Evolutionary conservation across 2,113 vertebrate species (phyloP).

Genomic region (Lichenostomus cassidix): DNA sequence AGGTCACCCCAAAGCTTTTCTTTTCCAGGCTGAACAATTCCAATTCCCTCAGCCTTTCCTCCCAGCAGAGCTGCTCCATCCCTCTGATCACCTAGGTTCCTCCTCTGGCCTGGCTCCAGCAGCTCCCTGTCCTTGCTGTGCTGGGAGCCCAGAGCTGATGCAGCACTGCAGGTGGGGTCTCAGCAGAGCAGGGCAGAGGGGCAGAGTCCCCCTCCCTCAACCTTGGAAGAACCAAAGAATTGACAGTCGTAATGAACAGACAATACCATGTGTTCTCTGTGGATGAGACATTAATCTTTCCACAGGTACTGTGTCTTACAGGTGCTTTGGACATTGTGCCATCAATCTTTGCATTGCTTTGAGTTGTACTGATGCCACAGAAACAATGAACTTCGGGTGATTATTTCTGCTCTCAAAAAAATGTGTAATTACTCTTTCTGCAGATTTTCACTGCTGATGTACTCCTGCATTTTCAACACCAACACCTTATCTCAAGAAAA

Average conservation of each 20-base stretch:
- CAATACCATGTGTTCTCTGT: neutral
- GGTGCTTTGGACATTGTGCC: neutral
- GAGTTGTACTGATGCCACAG: neutral
- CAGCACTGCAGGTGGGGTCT: neutral
- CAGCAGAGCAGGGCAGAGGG: neutral
- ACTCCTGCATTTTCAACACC: neutral
- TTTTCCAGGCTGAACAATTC: accelerated
- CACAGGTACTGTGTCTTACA: neutral
- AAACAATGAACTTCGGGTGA: neutral
- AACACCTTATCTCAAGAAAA: neutral
- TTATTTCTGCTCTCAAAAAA: neutral
- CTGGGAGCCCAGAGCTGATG: neutral
- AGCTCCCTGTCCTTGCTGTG: neutral
- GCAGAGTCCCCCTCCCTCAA: accelerated
- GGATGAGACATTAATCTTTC: neutral
- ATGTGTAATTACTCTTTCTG: neutral
- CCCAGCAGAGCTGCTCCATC: neutral
- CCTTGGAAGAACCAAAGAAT: neutral
- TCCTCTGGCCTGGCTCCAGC: neutral
- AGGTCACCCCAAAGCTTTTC: neutral
- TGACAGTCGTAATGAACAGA: neutral
- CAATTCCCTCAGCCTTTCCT: neutral
- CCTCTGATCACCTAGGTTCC: neutral
- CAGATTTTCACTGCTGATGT: neutral
- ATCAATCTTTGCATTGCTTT: neutral